Percentiles rank a stretch among this genome's conserved stretches.
Conservation (phyloP, 2,797 vertebrate species). For the Gymnopithys bicolor region DNA sequence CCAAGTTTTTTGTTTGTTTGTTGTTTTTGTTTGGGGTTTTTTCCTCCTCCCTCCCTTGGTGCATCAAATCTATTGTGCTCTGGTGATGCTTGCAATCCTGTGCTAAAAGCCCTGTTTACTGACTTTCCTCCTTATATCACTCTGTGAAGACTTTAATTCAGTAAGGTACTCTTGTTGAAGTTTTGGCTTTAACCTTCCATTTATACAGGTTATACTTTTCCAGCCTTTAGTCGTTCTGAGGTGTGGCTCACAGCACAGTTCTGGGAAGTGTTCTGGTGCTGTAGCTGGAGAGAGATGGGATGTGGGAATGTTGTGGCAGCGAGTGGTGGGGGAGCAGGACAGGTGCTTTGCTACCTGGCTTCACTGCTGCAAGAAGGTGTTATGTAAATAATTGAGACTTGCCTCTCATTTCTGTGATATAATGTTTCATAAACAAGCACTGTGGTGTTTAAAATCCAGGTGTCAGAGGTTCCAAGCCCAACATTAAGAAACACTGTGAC, state of each 20-base stretch:
- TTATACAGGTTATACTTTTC: neutral
- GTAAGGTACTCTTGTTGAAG: neutral
- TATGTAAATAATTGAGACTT: neutral
- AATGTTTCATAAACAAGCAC: neutral
- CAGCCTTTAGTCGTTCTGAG: neutral
- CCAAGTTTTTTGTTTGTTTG: neutral
- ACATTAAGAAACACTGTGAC: neutral
- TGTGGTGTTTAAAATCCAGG: neutral
- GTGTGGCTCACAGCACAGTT: neutral
- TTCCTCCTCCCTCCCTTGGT: accelerated
- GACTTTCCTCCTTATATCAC: accelerated
- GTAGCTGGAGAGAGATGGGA: neutral
- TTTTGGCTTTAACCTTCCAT: neutral
- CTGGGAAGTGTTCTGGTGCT: neutral
- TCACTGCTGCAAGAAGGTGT: neutral
- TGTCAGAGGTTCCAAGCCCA: neutral
- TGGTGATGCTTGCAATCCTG: neutral
- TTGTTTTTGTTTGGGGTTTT: neutral
- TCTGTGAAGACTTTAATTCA: neutral
- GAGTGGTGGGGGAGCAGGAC: neutral
- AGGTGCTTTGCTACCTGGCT: neutral
- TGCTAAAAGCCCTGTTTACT: neutral
- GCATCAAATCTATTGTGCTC: neutral
- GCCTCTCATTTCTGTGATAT: neutral
- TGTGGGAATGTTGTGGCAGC: neutral